Evolutionary conservation across 2,797 vertebrate genomes (phyloP).

Genomic region (Acanthis flammea): DNA sequence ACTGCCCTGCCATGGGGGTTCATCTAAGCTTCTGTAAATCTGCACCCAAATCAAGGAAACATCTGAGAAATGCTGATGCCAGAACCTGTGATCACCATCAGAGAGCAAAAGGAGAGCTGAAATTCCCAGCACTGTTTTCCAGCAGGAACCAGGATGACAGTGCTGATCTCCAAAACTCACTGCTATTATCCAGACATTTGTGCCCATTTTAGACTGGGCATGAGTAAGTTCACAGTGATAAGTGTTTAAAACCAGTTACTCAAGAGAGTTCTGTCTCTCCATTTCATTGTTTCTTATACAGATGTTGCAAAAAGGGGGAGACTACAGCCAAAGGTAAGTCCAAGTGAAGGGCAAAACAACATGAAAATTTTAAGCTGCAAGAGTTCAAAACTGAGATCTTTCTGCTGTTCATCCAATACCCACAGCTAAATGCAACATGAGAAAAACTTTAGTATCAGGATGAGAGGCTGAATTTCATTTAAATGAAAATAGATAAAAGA

Average conservation of each 20-base stretch:
- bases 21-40: neutral
- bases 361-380: neutral
- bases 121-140: neutral
- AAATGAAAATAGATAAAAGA: neutral
- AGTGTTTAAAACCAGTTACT: neutral
- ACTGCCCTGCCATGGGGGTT: accelerated
- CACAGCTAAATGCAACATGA: neutral
- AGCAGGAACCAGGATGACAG: neutral
- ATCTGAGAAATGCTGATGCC: neutral
- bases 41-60: neutral
- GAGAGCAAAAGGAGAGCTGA: neutral
- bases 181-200: neutral
- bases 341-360: neutral
- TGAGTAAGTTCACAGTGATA: neutral
- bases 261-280: neutral
- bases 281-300: neutral
- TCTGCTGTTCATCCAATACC: neutral
- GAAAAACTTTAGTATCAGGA: neutral
- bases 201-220: neutral
- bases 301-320: neutral
- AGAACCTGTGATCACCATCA: neutral
- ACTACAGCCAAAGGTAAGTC: neutral
- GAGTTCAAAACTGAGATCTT: neutral
- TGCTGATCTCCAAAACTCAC: neutral
- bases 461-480: neutral